Percentiles rank a stretch among this genome's conserved stretches.
phyloP scores from a whole-genome alignment of 2,797 vertebrate species.

The Microtus agrestis region DNA sequence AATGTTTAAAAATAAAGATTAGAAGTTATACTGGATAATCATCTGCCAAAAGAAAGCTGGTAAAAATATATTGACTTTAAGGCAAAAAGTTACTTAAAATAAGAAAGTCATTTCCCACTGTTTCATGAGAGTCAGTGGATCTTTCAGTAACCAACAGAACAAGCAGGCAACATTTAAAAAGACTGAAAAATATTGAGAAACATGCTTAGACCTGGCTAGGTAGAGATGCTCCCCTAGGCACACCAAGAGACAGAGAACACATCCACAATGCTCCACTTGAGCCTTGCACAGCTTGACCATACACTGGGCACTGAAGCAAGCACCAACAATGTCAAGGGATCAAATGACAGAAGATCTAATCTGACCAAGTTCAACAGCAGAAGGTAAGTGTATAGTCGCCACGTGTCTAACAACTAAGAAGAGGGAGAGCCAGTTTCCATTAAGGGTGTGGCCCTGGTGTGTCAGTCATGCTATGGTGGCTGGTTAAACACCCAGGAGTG shows the following conservation, averaged over 20 bases:
- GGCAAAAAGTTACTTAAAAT: background rate
- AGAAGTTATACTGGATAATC: background rate
- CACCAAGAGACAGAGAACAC: background rate
- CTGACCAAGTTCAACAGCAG: background rate
- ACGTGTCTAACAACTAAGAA: background rate
- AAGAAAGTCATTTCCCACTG: background rate
- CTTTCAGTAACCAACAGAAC: background rate
- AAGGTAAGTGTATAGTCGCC: background rate
- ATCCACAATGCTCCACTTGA: background rate
- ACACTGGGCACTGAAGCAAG: background rate
- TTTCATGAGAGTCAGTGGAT: background rate
- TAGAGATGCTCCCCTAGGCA: background rate
- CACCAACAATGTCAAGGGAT: background rate
- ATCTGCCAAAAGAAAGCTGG: background rate
- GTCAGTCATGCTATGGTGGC: background rate
- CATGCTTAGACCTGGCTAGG: background rate
- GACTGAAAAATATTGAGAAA: background rate
- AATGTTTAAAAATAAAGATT: background rate
- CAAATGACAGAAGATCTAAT: background rate
- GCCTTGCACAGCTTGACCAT: too few relatives aligned
- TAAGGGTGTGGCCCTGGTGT: background rate
- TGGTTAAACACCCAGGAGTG: background rate
- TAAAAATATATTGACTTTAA: background rate
- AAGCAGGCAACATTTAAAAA: background rate
- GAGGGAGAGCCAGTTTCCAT: background rate